Conservation (phyloP, 2,888 invertebrate genomes). For the Pseudoips prasinana region DNA sequence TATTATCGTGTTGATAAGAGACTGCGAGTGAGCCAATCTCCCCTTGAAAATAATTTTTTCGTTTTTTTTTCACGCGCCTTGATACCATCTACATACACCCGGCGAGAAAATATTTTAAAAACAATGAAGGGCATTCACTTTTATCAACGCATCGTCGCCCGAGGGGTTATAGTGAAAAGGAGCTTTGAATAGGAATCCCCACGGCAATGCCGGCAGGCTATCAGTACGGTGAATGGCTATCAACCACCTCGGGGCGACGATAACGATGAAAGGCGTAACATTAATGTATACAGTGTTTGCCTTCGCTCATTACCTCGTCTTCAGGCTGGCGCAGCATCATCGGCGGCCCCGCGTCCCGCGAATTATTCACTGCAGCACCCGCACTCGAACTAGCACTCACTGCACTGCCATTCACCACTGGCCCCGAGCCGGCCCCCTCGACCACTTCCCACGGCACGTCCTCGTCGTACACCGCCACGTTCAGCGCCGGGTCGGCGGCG, state of each 20-base stretch:
- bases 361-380: slow-evolving; percentile 52
- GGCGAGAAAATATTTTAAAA: slow-evolving; percentile 69
- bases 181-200: slow-evolving; percentile 62
- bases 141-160: slow-evolving; percentile 74
- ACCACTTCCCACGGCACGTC: slow-evolving; percentile 78
- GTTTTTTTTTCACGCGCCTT: slow-evolving; percentile 42
- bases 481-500: slow-evolving; percentile 73
- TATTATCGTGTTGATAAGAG: slow-evolving; percentile 53
- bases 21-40: slow-evolving; percentile 50
- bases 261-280: slow-evolving; percentile 68
- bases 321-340: slow-evolving; percentile 69
- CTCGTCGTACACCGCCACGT: slow-evolving; percentile 77
- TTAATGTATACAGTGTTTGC: slow-evolving; percentile 58
- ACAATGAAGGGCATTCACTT: slow-evolving; percentile 74
- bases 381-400: slow-evolving; percentile 76
- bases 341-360: slow-evolving; percentile 67
- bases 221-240: slow-evolving; percentile 71
- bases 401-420: slow-evolving; percentile 61
- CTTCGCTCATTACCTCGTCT: slow-evolving; percentile 68
- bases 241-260: slow-evolving; percentile 76
- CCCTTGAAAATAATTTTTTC: slow-evolving; percentile 55
- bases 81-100: slow-evolving; percentile 62
- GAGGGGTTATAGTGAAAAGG: slow-evolving; percentile 65
- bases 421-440: slow-evolving; percentile 54
- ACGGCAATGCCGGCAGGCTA: slow-evolving; percentile 61